Percentiles rank a stretch among this genome's conserved stretches.
phyloP scores from a whole-genome alignment of 2,888 invertebrate species.

The Pristionchus arcanus region DNA sequence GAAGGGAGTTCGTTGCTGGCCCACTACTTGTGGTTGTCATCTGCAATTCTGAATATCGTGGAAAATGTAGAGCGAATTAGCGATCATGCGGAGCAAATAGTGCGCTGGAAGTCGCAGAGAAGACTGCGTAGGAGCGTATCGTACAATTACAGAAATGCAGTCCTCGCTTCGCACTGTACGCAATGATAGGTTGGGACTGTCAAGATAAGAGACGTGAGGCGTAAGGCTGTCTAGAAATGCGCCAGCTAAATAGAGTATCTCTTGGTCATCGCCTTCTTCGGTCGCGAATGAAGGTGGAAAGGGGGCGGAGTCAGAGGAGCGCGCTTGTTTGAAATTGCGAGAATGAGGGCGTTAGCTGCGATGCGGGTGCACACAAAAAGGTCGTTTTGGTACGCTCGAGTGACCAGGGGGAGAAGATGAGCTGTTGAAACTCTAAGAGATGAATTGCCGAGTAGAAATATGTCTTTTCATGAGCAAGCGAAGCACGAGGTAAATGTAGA shows the following conservation, averaged over 20 bases:
- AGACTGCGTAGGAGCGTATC: no score
- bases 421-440: not conserved
- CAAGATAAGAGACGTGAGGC: not conserved
- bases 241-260: not conserved
- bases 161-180: not conserved
- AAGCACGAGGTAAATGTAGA: not conserved
- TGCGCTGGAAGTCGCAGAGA: no score
- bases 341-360: not conserved
- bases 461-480: not conserved
- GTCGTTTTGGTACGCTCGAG: constrained; percentile 16
- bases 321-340: not conserved
- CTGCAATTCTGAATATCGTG: no score
- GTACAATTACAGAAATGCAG: not conserved
- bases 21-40: not conserved
- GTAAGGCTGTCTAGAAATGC: not conserved
- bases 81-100: not conserved
- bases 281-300: not conserved
- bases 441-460: not conserved
- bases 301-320: not conserved
- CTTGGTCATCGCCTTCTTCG: not conserved
- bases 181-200: not conserved
- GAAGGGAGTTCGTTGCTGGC: not conserved
- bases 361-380: not conserved
- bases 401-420: not conserved
- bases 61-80: no score